Evolutionary conservation across 2,797 vertebrate genomes (phyloP), one percentile per base, ranked within the genome.

Genomic region (Tenualosa ilisha): DNA sequence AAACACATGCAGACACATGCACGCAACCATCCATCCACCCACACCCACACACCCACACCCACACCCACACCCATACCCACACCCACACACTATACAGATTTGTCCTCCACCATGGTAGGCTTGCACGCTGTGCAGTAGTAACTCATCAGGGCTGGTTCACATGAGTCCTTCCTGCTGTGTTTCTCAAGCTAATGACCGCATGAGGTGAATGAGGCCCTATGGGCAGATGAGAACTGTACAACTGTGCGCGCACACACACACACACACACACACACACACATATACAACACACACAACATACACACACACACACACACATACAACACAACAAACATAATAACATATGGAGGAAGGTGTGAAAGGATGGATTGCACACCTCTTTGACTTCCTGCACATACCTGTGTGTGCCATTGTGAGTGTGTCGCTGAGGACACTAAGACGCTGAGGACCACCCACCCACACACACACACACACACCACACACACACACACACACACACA

Each of bases 1-100:
- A 59, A 59, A 68, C 24, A 65, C n/a, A 8, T 17, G n/a, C 86
- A 84, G 59, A 46, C 13, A 63, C 81, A 40, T 54, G 37, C 40
- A 50, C 81, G 37, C 43, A 81, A 22, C 31, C 54, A 51, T 43
- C 13, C 56, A 53, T 31, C 20, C 17, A 43, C 31, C 0, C 31
- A 31, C 31, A 31, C 31, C 0, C 31, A 31, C 31, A 31, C 31
- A 31, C 31, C 43, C 31, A 31, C 31, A 31, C 31, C 0, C 31
- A 31, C 31, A 31, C 31, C 0, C 31, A 31, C 31, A 31, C 31
- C n/a, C n/a, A 26, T 43, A 31, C 31, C 0, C 31, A 31, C 31
- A 31, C 31, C 0, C 31, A 31, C 31, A 31, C 31, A 31, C 22
- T 46, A 46, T 46, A 53, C 51, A 53, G 7, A 53, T 13, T 13